Evolutionary conservation across 1,140 invertebrate genomes (phyloP).

Genomic region (Propsilocerus akamusi): DNA sequence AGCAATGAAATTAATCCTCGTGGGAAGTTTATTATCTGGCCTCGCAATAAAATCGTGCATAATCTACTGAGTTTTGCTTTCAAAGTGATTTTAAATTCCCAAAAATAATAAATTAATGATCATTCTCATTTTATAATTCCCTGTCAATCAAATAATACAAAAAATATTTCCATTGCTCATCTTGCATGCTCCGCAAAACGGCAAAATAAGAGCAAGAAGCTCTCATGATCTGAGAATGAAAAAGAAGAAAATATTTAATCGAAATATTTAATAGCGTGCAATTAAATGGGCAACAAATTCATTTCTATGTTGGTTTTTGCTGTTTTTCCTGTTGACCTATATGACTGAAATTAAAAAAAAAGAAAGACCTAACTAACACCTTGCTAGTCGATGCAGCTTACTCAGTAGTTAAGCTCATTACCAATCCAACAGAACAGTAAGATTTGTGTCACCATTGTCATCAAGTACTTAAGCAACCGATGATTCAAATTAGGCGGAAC

Average conservation of each 20-base stretch:
- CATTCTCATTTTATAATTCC: neutral
- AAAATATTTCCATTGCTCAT: neutral
- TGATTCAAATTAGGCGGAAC: slow-evolving; percentile 10
- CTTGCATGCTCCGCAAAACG: slow-evolving; percentile 10
- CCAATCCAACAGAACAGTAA: slow-evolving; percentile 12
- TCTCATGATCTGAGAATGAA: slow-evolving; percentile 13
- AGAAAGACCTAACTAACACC: slow-evolving; percentile 6
- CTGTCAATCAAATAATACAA: neutral
- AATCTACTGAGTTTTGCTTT: neutral
- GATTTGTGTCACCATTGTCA: slow-evolving; percentile 10
- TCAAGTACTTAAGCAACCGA: slow-evolving; percentile 7
- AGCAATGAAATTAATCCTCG: neutral
- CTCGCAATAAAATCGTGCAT: neutral
- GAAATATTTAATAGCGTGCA: neutral
- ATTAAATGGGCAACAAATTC: neutral
- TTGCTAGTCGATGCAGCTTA: slow-evolving; percentile 7
- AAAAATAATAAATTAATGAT: neutral
- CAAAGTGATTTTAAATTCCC: slow-evolving; percentile 6
- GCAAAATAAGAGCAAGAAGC: slow-evolving; percentile 15
- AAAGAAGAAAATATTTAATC: slow-evolving; percentile 4
- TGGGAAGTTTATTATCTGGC: too few species aligned
- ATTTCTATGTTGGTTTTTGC: neutral
- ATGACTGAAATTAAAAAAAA: slow-evolving; percentile 8
- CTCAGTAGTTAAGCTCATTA: slow-evolving; percentile 12
- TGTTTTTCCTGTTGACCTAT: slow-evolving; percentile 5